phyloP scores from a whole-genome alignment of 2,888 invertebrate species.

The Seira ritae region DNA sequence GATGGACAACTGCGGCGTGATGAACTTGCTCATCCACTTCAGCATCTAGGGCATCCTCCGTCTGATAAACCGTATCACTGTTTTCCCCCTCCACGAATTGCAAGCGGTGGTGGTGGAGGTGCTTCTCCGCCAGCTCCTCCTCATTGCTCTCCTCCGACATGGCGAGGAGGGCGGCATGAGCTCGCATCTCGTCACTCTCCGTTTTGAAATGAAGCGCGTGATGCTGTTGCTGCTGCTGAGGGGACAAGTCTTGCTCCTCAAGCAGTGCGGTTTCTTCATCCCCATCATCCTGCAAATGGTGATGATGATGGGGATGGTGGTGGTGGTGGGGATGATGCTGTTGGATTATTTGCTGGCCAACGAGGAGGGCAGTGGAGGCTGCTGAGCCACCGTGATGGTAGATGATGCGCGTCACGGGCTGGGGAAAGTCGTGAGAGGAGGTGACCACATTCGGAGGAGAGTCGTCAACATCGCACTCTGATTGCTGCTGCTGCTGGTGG shows the following conservation, averaged over 20 bases:
- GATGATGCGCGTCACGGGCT: constrained; percentile 59
- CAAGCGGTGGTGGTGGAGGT: constrained; percentile 24
- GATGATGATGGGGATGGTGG: constrained; percentile 10
- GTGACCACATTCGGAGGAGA: constrained; percentile 31
- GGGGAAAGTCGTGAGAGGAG: constrained; percentile 37
- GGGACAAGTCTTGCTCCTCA: constrained; percentile 39
- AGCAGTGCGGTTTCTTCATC: constrained; percentile 34
- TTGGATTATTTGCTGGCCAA: constrained; percentile 37
- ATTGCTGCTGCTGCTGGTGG: too few species aligned
- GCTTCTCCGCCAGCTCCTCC: constrained; percentile 35
- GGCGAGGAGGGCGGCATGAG: constrained; percentile 38
- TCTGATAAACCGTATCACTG: constrained; percentile 57
- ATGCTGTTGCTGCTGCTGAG: constrained; percentile 44
- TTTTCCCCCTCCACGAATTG: constrained; percentile 45
- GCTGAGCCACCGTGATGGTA: constrained; percentile 49
- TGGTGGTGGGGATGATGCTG: constrained; percentile 34
- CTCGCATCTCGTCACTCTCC: constrained; percentile 39
- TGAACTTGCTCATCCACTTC: constrained; percentile 41
- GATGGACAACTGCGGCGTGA: constrained; percentile 20
- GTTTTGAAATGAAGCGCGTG: constrained; percentile 41
- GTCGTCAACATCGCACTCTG: constrained; percentile 24
- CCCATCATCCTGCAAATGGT: constrained; percentile 21
- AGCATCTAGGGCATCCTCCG: constrained; percentile 50
- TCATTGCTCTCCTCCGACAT: constrained; percentile 49
- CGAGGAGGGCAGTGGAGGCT: constrained; percentile 30